phyloP scores from a whole-genome alignment of 2,888 invertebrate species.

The Callyntrura guangdongensis region DNA sequence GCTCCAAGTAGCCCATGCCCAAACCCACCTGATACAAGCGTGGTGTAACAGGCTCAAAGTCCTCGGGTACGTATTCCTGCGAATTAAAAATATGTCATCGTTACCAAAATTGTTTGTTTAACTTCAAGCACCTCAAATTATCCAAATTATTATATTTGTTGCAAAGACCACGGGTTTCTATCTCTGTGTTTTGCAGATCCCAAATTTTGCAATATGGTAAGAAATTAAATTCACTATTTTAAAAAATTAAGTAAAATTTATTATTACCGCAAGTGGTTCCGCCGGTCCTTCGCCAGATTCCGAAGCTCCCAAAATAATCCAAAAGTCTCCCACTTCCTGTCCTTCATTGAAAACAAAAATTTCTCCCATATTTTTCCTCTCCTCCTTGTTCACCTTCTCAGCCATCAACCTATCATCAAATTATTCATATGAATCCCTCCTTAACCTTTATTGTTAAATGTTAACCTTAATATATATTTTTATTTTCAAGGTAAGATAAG shows the following conservation, averaged over 20 bases:
- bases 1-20: no score
- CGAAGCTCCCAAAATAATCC: conserved; percentile 89
- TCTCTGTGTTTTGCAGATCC: neutral
- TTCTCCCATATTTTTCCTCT: conserved; percentile 97
- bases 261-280: conserved; percentile 86
- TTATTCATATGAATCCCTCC: no score
- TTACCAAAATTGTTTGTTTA: neutral
- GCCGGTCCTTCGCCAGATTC: conserved; percentile 88
- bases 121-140: neutral
- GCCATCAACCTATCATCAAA: conserved; percentile 96
- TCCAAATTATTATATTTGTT: neutral
- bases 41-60: conserved; percentile 90
- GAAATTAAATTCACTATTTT: neutral
- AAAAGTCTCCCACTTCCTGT: conserved; percentile 94
- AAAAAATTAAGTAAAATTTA: no score
- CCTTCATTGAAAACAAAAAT: conserved; percentile 94
- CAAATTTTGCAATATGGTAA: neutral
- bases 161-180: neutral
- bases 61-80: conserved; percentile 91
- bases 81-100: conserved; percentile 27
- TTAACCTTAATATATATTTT: no score
- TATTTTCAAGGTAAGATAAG: no score
- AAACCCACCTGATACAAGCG: no score
- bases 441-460: no score
- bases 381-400: conserved; percentile 99